Conservation (phyloP, 2,113 vertebrate species). For the Pachyramphus minor region DNA sequence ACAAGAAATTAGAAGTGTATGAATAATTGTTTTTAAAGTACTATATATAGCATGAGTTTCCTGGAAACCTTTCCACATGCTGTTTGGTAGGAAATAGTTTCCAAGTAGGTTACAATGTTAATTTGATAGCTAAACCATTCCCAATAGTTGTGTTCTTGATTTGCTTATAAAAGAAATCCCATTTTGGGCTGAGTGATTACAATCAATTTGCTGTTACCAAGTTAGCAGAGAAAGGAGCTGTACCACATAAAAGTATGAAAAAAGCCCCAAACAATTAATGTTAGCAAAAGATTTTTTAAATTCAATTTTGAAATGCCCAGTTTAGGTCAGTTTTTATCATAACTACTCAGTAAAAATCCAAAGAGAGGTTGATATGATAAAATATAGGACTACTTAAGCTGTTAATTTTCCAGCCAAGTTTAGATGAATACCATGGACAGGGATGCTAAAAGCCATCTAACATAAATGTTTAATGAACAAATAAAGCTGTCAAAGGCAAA, state of each 20-base stretch:
- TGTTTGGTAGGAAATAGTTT: conserved; percentile 37
- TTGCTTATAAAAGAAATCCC: conserved; percentile 24
- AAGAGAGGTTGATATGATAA: conserved; percentile 18
- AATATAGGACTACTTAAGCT: conserved; percentile 32
- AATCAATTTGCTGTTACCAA: conserved; percentile 40
- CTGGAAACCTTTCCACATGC: conserved; percentile 37
- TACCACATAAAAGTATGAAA: neutral
- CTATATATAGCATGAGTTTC: conserved; percentile 37
- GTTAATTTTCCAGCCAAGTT: conserved; percentile 43
- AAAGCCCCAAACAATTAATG: neutral
- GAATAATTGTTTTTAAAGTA: conserved; percentile 6
- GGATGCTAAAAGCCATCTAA: conserved; percentile 23
- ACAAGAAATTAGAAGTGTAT: neutral
- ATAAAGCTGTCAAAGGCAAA: conserved; percentile 56
- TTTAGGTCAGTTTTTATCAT: neutral
- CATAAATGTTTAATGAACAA: conserved; percentile 64
- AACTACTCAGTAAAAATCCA: neutral
- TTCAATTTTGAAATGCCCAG: neutral
- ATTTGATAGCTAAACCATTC: conserved; percentile 32
- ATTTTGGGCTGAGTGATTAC: conserved; percentile 5
- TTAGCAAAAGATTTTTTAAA: neutral
- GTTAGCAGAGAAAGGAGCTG: neutral
- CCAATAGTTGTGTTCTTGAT: neutral
- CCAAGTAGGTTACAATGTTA: conserved; percentile 28
- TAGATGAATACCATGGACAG: conserved; percentile 8